Base-by-base conservation (phyloP, 2,113 vertebrate genomes). In the Nymphicus hollandicus region DNA sequence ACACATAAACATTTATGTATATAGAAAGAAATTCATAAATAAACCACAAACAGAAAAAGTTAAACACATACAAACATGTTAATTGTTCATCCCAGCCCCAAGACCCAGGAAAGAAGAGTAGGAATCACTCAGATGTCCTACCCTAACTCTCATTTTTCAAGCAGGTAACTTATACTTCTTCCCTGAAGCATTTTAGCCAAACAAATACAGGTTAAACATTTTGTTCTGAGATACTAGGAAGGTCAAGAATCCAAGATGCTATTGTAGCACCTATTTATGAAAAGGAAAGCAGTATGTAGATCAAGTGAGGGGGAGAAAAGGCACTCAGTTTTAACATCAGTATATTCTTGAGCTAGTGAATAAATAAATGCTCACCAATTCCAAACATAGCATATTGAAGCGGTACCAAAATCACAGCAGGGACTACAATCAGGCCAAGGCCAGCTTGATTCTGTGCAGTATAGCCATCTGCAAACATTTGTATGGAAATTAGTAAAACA, bases 361-460 rank as follows among this genome's bases (percentile, higher is more conserved):
- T 58, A 68, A 93, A 95, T 27, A 66, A 93, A 93, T 90, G 96
- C 98, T 97, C 55, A 98, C 98, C 95, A 71, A 94, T 95, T 83
- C 70, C 86, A 95, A 98, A 97, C 11, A 98, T 65, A n/a, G 76
- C 73, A 39, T 97, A 98, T 17, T 98, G 97, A 89, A 98, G 90
- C 0, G 91, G 88, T 89, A 98, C 46, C 92, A 97, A 71, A 85
- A 97, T 68, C 70, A 95, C 58, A 70, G 93, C 74, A 89, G 98
- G 97, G 53, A 98, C 41, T 70, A 98, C 94, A 90, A 96, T 89
- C 63, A 98, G 96, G 71, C 97, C 97, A 95, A 98, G 96, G 58
- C 98, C 98, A 81, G 78, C 47, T 61, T 94, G 91, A 94, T 84
- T 97, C 82, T 88, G 72, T 78, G 64, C 22, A 76, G 77, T 83